Base-by-base conservation (phyloP, 2,113 vertebrate genomes). In the Poeciliopsis turrubarensis region DNA sequence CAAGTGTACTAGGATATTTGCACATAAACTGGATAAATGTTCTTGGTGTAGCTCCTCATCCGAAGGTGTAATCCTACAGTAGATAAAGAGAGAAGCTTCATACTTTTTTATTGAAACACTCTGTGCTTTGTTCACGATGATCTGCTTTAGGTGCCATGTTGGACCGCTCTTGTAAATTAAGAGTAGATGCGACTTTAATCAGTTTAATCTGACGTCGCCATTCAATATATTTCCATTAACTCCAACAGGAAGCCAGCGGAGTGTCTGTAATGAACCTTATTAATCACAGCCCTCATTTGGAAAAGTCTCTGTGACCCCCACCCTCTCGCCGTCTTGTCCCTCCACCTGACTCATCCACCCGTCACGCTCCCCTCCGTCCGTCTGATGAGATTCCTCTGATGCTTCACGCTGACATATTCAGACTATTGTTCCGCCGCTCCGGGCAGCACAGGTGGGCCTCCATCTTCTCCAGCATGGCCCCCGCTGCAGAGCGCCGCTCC, bases 391-490 rank as follows among this genome's bases (percentile, higher is more conserved):
- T 81, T 34, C 61, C 82, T 19, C 80, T 66, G 83, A 72, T 87
- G 44, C 44, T 63, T 71, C 26, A 1, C 39, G 75, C 77, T 83
- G 83, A 88, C 84, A 65, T 78, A 77, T 86, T 68, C 81, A 88
- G 81, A 85, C 77, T 77, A 77, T 71, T 77, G 88, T 86, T 83
- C 17, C 34, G 64, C 61, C 29, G 30, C 80, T 85, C 44, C 60
- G 60, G 67, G 85, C 70, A 76, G 86, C 87, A 75, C 92, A 93
- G 89, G 91, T 92, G 88, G 85, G 80, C 73, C 78, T 47, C 66
- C 72, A 0, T 27, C 72, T 65, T 57, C 78, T 74, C 81, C 84
- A 80, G 34, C 81, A 68, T 85, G 90, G 91, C 87, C 81, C 22
- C 79, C 17, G 80, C 78, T 88, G 87, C 83, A 83, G 78, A 70